Base-by-base conservation (phyloP, 2,113 vertebrate genomes). In the Hiodon alosoides region DNA sequence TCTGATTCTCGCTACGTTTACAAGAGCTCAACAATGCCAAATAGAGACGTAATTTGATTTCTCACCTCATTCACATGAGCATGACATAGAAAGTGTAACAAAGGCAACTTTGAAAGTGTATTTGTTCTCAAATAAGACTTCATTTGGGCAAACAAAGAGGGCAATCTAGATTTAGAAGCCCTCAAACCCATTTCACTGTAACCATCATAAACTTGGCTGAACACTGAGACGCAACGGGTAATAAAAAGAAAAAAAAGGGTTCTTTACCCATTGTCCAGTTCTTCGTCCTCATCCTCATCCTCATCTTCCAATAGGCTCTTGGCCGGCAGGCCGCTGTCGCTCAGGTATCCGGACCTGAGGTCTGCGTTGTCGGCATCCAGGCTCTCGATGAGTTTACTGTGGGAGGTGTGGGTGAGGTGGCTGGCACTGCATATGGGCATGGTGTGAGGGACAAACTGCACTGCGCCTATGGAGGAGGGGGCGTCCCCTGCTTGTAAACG, bases 401-500 rank as follows among this genome's bases (percentile, higher is more conserved):
- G 93, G 54, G 94, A 93, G 52, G 90, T 87, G 87, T 94, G 95
- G 87, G 92, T 93, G 80, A 96, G 91, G 75, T 93, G 93, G 80
- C 92, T 90, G 71, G 93, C 90, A 72, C 91, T 88, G 53, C 95
- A 92, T 77, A 92, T 90, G 76, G 93, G 93, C 90, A 93, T 91
- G 52, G 93, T 91, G 81, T 95, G 95, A 0, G 93, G 85, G 2
- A 93, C 90, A 79, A 92, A 94, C 81, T 90, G 91, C 0, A 87
- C 52, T 8, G 54, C 85, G 0, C 90, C 96, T 2, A 93, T 94
- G 0, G 95, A 94, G 0, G 93, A 94, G 0, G 96, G 96, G 0
- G 96, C 96, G 0, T 98, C 96, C 0, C 96, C 96, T 0, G 96
- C 96, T 88, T 98, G 96, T 77, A 98, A 89, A 7, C 96, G 91